phyloP scores from a whole-genome alignment of 1,140 invertebrate species.

The Saccostrea echinata region DNA sequence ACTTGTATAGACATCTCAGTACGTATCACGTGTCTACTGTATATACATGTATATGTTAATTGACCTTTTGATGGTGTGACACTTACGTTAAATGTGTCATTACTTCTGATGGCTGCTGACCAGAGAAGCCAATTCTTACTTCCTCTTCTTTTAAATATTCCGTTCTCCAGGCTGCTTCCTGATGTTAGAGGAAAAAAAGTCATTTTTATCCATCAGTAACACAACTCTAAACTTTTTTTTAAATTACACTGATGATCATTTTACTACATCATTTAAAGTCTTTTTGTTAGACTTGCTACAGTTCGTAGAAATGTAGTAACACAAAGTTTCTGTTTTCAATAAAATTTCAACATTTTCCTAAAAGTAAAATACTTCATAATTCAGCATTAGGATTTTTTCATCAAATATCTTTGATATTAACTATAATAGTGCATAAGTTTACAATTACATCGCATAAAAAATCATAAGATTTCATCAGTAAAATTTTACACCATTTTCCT shows the following conservation, averaged over 20 bases:
- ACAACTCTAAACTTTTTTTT: background rate
- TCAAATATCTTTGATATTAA: too few relatives aligned
- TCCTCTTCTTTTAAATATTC: conserved; percentile 7
- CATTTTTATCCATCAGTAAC: background rate
- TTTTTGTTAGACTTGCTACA: background rate
- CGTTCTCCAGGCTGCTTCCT: conserved; percentile 2
- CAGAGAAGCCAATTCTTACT: background rate
- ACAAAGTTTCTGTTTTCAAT: too few relatives aligned
- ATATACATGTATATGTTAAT: too few relatives aligned
- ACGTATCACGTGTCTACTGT: too few relatives aligned
- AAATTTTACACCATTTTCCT: background rate
- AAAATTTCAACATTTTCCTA: too few relatives aligned
- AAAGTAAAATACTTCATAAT: too few relatives aligned
- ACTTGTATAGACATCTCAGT: too few relatives aligned
- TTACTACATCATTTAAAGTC: background rate
- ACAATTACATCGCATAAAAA: too few relatives aligned
- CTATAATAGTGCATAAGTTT: too few relatives aligned
- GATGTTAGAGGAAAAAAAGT: background rate
- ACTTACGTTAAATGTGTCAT: background rate
- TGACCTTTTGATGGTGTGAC: background rate
- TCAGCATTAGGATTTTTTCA: too few relatives aligned
- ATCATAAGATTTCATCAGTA: too few relatives aligned
- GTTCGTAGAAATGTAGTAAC: too few relatives aligned
- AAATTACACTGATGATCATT: background rate
- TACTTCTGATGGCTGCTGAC: background rate